phyloP scores from a whole-genome alignment of 2,888 invertebrate species.

The Therioaphis trifolii region DNA sequence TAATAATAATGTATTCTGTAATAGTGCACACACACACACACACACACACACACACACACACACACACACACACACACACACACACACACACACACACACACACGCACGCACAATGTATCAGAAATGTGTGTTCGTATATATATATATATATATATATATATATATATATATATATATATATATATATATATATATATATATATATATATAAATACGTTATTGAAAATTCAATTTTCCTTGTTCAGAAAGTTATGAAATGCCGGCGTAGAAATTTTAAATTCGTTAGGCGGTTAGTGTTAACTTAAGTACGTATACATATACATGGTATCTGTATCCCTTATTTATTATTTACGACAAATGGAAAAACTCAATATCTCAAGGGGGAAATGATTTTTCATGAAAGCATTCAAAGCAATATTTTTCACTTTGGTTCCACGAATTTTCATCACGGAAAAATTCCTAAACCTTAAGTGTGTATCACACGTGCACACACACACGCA shows the following conservation, averaged over 20 bases:
- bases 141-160: too few species aligned
- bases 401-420: slow-evolving; percentile 26
- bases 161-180: too few species aligned
- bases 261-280: slow-evolving; percentile 16
- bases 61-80: too few species aligned
- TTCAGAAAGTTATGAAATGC: neutral
- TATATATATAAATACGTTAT: neutral
- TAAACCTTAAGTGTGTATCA: neutral
- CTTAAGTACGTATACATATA: neutral
- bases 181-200: too few species aligned
- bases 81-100: too few species aligned
- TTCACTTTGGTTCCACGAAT: slow-evolving; percentile 8
- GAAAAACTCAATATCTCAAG: neutral
- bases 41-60: neutral
- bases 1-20: neutral
- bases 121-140: too few species aligned
- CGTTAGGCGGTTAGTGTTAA: neutral
- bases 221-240: slow-evolving; percentile 33
- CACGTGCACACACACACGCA: neutral
- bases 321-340: neutral
- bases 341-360: slow-evolving; percentile 13
- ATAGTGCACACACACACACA: neutral
- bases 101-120: too few species aligned
- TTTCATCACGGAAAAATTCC: slow-evolving; percentile 9
- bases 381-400: slow-evolving; percentile 19